Evolutionary conservation across 2,797 vertebrate species (phyloP), one percentile per base, ranked within the genome.

Genomic region (Helarctos malayanus): DNA sequence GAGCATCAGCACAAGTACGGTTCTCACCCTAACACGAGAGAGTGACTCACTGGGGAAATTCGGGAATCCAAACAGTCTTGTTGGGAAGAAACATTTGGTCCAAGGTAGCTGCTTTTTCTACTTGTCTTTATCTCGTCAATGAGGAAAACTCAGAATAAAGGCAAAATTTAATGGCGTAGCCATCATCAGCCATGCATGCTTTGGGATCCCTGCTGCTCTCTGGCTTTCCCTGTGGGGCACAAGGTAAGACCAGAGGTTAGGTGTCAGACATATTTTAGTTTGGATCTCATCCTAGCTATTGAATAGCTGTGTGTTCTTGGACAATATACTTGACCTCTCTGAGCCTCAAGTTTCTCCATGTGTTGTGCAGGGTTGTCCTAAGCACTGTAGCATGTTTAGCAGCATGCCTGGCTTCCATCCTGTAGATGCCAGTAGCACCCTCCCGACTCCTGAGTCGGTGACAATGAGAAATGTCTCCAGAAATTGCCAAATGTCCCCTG

Each of bases 111-210:
- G 38, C n/a, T 52, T 81, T 91, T 57, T 52, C 57, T 76, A 27
- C n/a, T 88, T 69, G 29, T 57, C 3, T 69, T 89, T 29, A 57
- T 94, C 11, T 94, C 63, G 56, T 23, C 21, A 38, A n/a, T 84
- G 49, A 94, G 65, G 69, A 80, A 76, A 80, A 79, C 57, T 69
- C 69, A 14, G n/a, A 94, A 87, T 29, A 41, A 75, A 79, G 57
- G 47, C 41, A 16, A 32, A 75, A 71, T 52, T 57, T 63, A 57
- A 52, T 76, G 56, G 14, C 56, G 45, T 57, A 49, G 29, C n/a
- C 7, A 0, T 49, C 5, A 25, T 54, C 32, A n/a, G 65, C 32
- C 9, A 18, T 41, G 16, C 2, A 9, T 52, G 78, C 83, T 41
- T 65, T 41, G 21, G 27, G n/a, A 21, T 11, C 41, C 35, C 69